These are phyloP conservation scores for Micropoecilia bifurca DNA, from an alignment of 2,797 vertebrate genomes.

Conservation along the genomic window DNA sequence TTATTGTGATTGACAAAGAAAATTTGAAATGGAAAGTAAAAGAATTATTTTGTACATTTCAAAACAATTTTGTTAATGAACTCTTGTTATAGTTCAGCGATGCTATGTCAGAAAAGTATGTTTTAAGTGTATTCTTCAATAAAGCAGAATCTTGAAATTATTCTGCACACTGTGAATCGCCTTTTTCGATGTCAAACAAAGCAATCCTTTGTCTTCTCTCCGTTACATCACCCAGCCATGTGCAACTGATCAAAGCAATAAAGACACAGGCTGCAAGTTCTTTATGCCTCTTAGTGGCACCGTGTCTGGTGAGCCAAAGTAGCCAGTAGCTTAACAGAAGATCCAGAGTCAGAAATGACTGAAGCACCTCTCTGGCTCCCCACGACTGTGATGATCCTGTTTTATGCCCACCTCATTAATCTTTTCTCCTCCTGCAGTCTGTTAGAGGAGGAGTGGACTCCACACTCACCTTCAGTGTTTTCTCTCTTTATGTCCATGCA, in stretches of 20 bases:
- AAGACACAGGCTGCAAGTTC: slow-evolving; percentile 6
- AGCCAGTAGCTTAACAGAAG: slow-evolving; percentile 56
- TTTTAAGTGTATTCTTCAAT: background rate
- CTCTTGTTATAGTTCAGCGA: background rate
- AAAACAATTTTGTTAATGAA: background rate
- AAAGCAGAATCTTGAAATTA: background rate
- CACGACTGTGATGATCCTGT: slow-evolving; percentile 44
- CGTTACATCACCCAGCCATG: background rate
- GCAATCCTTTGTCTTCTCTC: slow-evolving; percentile 3
- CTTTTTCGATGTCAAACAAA: background rate
- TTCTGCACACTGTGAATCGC: background rate
- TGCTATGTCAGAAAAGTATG: background rate
- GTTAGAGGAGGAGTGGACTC: slow-evolving; percentile 18
- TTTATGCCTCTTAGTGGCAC: slow-evolving; percentile 9
- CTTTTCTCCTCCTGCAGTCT: slow-evolving; percentile 42
- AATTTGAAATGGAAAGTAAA: background rate
- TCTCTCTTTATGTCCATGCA: slow-evolving; percentile 29
- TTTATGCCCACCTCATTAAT: slow-evolving; percentile 56
- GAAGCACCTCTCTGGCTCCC: slow-evolving; percentile 46
- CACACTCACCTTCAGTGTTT: slow-evolving; percentile 42
- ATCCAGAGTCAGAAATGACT: slow-evolving; percentile 41
- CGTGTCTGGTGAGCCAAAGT: slow-evolving; percentile 18
- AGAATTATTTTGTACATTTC: background rate
- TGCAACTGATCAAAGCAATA: slow-evolving; percentile 6
- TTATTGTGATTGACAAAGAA: background rate